Conservation (phyloP, 2,113 vertebrate genomes). For the Oceanodroma tethys region DNA sequence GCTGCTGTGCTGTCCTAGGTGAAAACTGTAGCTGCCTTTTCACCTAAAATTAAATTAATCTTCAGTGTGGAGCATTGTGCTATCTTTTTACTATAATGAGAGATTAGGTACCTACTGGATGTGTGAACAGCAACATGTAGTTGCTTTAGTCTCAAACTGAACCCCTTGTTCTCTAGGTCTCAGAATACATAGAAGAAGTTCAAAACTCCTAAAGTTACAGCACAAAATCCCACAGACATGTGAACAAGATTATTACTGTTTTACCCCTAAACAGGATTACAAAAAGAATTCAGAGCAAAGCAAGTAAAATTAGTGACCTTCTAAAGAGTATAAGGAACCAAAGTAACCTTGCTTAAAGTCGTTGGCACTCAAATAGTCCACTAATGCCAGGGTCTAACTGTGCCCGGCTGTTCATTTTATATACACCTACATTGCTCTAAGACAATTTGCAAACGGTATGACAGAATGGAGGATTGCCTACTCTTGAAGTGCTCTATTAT, state of each 20-base stretch:
- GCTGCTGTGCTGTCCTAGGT: not conserved
- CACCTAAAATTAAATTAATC: not conserved
- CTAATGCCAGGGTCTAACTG: not conserved
- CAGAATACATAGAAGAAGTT: not conserved
- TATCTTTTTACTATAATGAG: not conserved
- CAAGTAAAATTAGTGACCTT: not conserved
- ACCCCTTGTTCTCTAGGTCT: not conserved
- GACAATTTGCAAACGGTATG: not conserved
- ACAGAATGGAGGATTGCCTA: not conserved
- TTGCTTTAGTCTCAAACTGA: not conserved
- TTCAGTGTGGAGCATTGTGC: not conserved
- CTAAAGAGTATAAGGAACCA: not conserved
- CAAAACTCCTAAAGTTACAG: not conserved
- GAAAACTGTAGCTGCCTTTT: not conserved
- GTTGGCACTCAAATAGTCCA: not conserved
- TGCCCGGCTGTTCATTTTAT: not conserved
- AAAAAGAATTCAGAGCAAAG: not conserved
- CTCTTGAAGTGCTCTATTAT: not conserved
- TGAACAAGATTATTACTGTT: not conserved
- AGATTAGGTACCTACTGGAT: not conserved
- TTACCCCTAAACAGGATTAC: constrained; percentile 24
- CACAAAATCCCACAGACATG: not conserved
- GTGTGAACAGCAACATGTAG: not conserved
- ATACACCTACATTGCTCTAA: not conserved
- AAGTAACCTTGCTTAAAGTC: not conserved